These are phyloP conservation scores for Parochlus steinenii DNA, from an alignment of 2,888 invertebrate species.

Conservation along the genomic window DNA sequence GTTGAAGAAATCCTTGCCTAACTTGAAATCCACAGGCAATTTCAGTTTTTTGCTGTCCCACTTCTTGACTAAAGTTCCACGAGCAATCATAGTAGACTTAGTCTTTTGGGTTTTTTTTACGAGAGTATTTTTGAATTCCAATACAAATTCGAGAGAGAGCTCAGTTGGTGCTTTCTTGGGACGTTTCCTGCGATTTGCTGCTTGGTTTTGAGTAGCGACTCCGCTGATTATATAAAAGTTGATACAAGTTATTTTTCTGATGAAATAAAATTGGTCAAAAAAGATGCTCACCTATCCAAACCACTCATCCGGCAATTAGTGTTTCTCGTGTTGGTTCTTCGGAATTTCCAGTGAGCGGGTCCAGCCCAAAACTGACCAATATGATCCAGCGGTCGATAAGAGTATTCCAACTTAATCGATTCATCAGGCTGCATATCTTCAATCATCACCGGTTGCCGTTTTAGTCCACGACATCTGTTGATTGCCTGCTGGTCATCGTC, in stretches of 20 bases:
- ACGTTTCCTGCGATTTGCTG: no score
- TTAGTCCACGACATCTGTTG: slow-evolving; percentile 25
- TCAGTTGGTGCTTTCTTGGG: no score
- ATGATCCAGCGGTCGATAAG: slow-evolving; percentile 40
- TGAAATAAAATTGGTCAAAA: no score
- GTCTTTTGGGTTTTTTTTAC: no score
- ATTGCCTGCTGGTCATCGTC: slow-evolving; percentile 25
- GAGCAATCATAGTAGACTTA: no score
- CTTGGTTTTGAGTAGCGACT: no score
- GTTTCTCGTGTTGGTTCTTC: slow-evolving; percentile 17
- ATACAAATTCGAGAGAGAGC: no score
- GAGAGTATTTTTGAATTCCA: no score
- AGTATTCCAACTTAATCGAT: slow-evolving; percentile 45
- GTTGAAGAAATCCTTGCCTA: slow-evolving; percentile 18
- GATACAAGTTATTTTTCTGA: no score
- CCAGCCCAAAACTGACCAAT: slow-evolving; percentile 55
- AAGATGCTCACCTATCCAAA: no score
- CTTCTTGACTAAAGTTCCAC: slow-evolving; percentile 19
- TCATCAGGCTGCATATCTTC: slow-evolving; percentile 40
- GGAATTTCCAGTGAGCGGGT: slow-evolving; percentile 67
- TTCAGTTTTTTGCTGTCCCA: slow-evolving; percentile 28
- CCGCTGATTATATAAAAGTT: no score
- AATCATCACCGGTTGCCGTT: slow-evolving; percentile 29
- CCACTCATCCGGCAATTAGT: not conserved
- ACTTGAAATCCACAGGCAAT: slow-evolving; percentile 24